phyloP scores from a whole-genome alignment of 2,113 vertebrate species.

The Rhegmatorhina hoffmannsi region DNA sequence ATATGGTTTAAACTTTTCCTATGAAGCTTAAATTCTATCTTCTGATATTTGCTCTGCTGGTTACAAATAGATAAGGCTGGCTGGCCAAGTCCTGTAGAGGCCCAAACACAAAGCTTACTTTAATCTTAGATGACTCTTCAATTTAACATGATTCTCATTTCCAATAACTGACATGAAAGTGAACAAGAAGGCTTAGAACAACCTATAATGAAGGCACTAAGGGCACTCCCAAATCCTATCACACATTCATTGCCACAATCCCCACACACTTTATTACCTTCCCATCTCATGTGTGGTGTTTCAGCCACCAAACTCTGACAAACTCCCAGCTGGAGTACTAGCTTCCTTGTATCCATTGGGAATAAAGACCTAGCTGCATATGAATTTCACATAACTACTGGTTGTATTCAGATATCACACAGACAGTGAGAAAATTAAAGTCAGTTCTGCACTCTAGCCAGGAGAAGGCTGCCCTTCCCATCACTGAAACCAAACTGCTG shows the following conservation, averaged over 20 bases:
- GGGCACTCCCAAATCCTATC: fast-evolving
- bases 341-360: background rate
- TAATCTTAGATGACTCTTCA: background rate
- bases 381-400: background rate
- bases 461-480: background rate
- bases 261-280: background rate
- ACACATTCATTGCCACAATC: background rate
- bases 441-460: background rate
- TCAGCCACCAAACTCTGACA: background rate
- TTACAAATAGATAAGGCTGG: background rate
- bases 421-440: background rate
- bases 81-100: background rate
- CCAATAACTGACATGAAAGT: background rate
- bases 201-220: fast-evolving
- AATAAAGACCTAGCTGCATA: background rate
- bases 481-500: background rate
- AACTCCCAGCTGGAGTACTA: background rate
- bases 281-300: background rate
- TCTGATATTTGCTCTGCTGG: background rate
- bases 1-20: background rate
- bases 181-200: background rate
- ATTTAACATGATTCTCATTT: background rate
- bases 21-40: background rate
- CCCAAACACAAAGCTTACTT: background rate
- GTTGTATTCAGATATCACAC: background rate